These are phyloP conservation scores for Vombatus ursinus DNA, from an alignment of 2,113 vertebrate genomes.

Conservation along the genomic window DNA sequence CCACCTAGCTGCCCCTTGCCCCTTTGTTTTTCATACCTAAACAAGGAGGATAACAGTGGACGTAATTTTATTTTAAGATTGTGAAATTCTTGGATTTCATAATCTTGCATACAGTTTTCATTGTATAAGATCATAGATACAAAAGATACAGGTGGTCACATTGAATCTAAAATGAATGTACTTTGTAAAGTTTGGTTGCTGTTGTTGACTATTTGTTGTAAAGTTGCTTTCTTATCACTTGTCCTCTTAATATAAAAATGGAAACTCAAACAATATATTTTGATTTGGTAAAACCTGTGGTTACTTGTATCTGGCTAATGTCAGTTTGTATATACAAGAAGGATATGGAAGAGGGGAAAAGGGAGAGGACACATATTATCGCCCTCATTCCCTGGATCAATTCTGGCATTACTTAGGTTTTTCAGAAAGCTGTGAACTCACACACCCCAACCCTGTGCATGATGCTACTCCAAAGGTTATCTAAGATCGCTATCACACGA, in stretches of 20 bases:
- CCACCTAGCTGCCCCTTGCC: no score
- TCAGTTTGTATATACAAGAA: background rate
- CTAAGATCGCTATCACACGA: background rate
- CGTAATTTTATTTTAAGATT: slow-evolving; percentile 9
- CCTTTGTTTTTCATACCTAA: background rate
- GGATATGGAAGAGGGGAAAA: background rate
- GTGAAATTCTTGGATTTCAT: background rate
- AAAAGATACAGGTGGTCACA: background rate
- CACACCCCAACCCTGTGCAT: background rate
- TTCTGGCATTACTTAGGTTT: background rate
- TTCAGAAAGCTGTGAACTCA: background rate
- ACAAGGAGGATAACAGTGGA: background rate
- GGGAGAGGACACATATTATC: background rate
- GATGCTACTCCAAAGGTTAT: background rate
- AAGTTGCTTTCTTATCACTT: background rate
- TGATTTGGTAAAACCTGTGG: background rate
- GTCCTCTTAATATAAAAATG: background rate
- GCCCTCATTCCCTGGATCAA: background rate
- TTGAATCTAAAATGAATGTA: background rate
- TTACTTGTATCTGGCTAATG: slow-evolving; percentile 7
- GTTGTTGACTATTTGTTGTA: background rate
- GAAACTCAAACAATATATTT: background rate
- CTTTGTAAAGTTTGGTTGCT: background rate
- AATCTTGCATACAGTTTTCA: background rate
- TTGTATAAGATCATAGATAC: background rate